Evolutionary conservation across 2,888 invertebrate species (phyloP).

Genomic region (Alsophila aescularia): DNA sequence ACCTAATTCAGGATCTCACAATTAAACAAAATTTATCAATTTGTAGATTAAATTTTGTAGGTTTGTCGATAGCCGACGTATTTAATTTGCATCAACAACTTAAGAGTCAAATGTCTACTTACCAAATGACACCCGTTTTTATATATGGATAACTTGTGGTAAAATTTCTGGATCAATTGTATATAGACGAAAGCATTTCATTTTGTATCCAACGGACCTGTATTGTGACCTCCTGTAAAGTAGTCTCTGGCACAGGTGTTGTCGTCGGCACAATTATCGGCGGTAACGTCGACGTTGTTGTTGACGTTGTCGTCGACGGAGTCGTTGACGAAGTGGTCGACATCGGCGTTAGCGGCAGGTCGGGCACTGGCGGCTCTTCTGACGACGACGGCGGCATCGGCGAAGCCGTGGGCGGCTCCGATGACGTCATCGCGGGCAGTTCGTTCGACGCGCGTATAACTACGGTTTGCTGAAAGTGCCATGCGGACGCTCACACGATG

Average conservation of each 20-base stretch:
- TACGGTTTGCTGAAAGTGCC: slow-evolving; percentile 84
- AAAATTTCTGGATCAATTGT: too few relatives aligned
- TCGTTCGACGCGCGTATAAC: slow-evolving; percentile 79
- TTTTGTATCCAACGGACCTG: slow-evolving; percentile 59
- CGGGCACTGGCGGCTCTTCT: slow-evolving; percentile 42
- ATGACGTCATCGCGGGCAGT: slow-evolving; percentile 63
- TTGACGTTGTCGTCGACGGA: slow-evolving; percentile 40
- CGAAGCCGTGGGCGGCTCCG: slow-evolving; percentile 56
- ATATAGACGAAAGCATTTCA: too few relatives aligned
- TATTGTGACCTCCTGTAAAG: slow-evolving; percentile 66
- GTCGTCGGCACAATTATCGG: slow-evolving; percentile 54
- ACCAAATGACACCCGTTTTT: not conserved
- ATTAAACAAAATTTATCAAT: too few relatives aligned
- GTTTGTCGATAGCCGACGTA: too few relatives aligned
- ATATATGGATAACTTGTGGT: too few relatives aligned
- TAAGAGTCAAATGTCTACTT: too few relatives aligned
- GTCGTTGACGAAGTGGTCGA: slow-evolving; percentile 41
- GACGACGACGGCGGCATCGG: slow-evolving; percentile 52
- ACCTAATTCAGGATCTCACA: too few relatives aligned
- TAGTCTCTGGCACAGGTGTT: slow-evolving; percentile 61
- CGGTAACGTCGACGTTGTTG: slow-evolving; percentile 45
- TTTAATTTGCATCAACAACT: too few relatives aligned
- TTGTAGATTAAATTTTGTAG: not conserved
- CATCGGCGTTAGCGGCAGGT: slow-evolving; percentile 46
- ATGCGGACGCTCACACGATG: slow-evolving; percentile 81